phyloP scores from a whole-genome alignment of 2,797 vertebrate genomes.

The Euphonia xanthogaster region DNA sequence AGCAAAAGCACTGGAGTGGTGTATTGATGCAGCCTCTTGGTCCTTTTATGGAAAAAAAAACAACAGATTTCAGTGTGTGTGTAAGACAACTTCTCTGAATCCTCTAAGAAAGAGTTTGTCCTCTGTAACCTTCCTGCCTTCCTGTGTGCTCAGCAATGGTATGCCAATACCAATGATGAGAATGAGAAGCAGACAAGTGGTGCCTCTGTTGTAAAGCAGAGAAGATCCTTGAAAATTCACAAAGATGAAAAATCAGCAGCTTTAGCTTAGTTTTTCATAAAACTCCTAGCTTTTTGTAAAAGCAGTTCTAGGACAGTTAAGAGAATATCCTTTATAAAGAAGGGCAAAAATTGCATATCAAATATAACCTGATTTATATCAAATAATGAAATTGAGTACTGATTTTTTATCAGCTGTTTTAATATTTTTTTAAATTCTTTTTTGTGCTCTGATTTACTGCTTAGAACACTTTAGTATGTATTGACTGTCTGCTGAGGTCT shows the following conservation, averaged over 20 bases:
- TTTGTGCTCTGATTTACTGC: conserved; percentile 80
- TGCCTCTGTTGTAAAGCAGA: background rate
- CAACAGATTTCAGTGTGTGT: background rate
- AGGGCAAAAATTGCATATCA: background rate
- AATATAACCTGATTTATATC: background rate
- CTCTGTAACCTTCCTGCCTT: background rate
- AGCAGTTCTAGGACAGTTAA: background rate
- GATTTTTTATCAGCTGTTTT: conserved; percentile 20
- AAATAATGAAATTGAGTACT: background rate
- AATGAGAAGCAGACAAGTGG: background rate
- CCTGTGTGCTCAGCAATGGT: background rate
- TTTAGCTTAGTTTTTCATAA: background rate
- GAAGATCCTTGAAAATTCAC: background rate
- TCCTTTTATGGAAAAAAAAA: background rate
- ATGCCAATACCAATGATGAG: background rate
- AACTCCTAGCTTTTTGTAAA: background rate
- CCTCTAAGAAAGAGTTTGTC: background rate
- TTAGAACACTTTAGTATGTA: conserved; percentile 82
- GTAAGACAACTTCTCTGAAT: background rate
- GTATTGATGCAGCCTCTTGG: background rate
- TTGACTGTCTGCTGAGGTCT: conserved; percentile 85
- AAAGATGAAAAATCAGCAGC: background rate
- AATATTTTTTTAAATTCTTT: conserved; percentile 43
- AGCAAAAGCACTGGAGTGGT: background rate
- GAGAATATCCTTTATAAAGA: background rate